Evolutionary conservation across 2,113 vertebrate genomes (phyloP).

Genomic region (Spilogale gracilis): DNA sequence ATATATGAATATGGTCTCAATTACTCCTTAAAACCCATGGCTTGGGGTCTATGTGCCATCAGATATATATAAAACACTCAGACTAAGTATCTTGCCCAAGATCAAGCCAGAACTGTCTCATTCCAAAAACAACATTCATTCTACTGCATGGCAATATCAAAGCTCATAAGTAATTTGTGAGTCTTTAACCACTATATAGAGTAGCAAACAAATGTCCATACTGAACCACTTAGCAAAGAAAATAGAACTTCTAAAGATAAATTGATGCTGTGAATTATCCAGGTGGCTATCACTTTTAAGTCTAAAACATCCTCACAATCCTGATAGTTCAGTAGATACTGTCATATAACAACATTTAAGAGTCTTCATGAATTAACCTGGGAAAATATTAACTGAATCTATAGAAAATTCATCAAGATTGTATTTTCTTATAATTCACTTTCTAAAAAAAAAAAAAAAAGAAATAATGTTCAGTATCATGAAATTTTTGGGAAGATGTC

Average conservation of each 20-base stretch:
- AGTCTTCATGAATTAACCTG: neutral
- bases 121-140: neutral
- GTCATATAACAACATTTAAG: neutral
- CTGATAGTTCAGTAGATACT: neutral
- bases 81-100: neutral
- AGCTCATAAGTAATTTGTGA: constrained; percentile 15
- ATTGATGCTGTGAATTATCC: neutral
- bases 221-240: neutral
- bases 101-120: neutral
- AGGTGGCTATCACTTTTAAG: neutral
- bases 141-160: neutral
- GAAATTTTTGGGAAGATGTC: neutral
- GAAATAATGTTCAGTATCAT: neutral
- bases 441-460: neutral
- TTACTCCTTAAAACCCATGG: neutral
- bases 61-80: neutral
- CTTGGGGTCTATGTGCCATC: neutral
- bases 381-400: neutral
- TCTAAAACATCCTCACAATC: neutral
- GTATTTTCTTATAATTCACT: neutral
- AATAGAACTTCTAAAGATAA: neutral
- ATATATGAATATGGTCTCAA: neutral
- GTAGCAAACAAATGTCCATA: neutral
- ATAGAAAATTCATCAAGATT: neutral
- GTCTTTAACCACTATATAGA: neutral